A percentile compares a stretch with the other conserved stretches of the same genome.
Evolutionary conservation across 2,888 invertebrate genomes (phyloP).

Genomic region (Mayetiola destructor): DNA sequence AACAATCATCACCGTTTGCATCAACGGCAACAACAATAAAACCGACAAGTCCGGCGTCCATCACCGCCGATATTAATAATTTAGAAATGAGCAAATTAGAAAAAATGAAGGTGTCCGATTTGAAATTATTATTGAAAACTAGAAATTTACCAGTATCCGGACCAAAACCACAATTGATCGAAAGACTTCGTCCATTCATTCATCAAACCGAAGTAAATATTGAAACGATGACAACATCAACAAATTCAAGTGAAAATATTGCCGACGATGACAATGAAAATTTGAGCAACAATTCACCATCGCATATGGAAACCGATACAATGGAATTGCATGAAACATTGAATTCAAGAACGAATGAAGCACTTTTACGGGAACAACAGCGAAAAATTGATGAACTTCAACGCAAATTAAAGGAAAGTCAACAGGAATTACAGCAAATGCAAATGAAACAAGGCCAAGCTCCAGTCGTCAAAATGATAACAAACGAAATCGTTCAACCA

Average conservation of each 20-base stretch:
- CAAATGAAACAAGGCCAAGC: constrained; percentile 35
- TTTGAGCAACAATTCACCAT: constrained; percentile 25
- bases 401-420: constrained; percentile 61
- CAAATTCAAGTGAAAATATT: constrained; percentile 21
- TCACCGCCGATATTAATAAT: constrained; percentile 29
- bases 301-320: constrained; percentile 31
- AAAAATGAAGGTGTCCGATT: constrained; percentile 91
- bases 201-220: constrained; percentile 28
- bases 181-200: constrained; percentile 63
- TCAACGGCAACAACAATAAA: constrained; percentile 35
- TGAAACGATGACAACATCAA: constrained; percentile 29
- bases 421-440: constrained; percentile 58
- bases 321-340: constrained; percentile 33
- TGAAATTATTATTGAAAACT: constrained; percentile 86
- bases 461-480: constrained; percentile 22
- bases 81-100: constrained; percentile 53
- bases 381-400: constrained; percentile 79
- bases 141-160: constrained; percentile 91
- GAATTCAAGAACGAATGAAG: constrained; percentile 37
- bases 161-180: constrained; percentile 87
- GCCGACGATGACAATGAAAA: constrained; percentile 28
- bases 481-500: constrained; percentile 22
- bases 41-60: constrained; percentile 32
- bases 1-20: constrained; percentile 39
- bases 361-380: constrained; percentile 69